A percentile compares a stretch with the other conserved stretches of the same genome.
These are phyloP conservation scores for Scaptomyza flava DNA, from an alignment of 2,888 invertebrate species.

Conservation along the genomic window DNA sequence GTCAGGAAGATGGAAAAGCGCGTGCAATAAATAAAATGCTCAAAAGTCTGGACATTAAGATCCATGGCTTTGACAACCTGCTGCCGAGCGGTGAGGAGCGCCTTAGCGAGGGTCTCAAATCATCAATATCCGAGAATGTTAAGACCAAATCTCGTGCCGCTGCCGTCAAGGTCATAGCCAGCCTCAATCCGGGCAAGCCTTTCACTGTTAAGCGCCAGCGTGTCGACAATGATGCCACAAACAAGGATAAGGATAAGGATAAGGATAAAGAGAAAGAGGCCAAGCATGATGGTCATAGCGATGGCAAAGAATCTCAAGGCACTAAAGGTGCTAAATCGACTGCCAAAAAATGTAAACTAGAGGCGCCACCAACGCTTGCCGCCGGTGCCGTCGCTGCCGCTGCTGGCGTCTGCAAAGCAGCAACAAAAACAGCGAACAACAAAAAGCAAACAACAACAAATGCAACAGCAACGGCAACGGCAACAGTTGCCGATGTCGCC, in stretches of 20 bases:
- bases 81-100: conserved; percentile 81
- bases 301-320: conserved; percentile 44
- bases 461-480: conserved; percentile 23
- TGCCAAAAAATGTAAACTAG: conserved; percentile 57
- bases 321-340: conserved; percentile 45
- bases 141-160: conserved; percentile 84
- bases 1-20: conserved; percentile 81
- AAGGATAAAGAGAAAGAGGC: conserved; percentile 1
- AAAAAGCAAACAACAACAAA: conserved; percentile 22
- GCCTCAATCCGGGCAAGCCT: conserved; percentile 69
- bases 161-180: conserved; percentile 82
- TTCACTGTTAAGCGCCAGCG: conserved; percentile 53
- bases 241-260: conserved; percentile 24
- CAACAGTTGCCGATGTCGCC: conserved; percentile 16
- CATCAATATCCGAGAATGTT: conserved; percentile 85
- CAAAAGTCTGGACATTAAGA: conserved; percentile 84
- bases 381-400: no score
- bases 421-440: background rate
- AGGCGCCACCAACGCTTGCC: conserved; percentile 13
- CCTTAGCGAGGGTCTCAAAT: conserved; percentile 81
- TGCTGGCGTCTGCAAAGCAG: conserved; percentile 14
- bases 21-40: conserved; percentile 84
- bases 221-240: conserved; percentile 28
- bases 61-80: conserved; percentile 83
- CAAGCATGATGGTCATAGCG: conserved; percentile 29